Evolutionary conservation across 2,113 vertebrate species (phyloP).

Genomic region (Cyanocitta stelleri): DNA sequence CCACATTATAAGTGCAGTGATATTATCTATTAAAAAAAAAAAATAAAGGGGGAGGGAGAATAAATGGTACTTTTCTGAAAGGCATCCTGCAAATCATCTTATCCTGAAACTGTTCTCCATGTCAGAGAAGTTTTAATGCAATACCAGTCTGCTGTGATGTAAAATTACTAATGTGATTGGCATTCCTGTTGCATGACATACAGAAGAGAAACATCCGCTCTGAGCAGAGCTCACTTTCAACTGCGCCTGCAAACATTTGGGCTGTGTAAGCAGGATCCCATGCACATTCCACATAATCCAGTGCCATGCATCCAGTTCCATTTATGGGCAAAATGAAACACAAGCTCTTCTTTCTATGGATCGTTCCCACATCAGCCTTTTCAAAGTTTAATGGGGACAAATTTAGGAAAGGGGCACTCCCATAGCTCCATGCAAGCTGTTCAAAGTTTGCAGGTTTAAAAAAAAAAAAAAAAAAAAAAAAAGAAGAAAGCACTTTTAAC

Average conservation of each 20-base stretch:
- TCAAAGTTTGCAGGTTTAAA: neutral
- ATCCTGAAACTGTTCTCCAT: neutral
- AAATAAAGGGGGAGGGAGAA: neutral
- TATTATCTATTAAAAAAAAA: neutral
- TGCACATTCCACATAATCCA: conserved; percentile 49
- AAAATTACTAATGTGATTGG: conserved; percentile 39
- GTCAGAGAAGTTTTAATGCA: conserved; percentile 12
- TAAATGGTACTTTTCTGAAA: conserved; percentile 3
- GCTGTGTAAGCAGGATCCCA: conserved; percentile 31
- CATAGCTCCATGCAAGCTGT: neutral
- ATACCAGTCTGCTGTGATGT: conserved; percentile 5
- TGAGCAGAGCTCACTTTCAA: conserved; percentile 20
- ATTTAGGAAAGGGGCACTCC: neutral
- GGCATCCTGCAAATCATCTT: neutral
- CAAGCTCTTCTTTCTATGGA: conserved; percentile 29
- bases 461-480: neutral
- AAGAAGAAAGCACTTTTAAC: neutral
- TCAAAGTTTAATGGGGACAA: conserved; percentile 1
- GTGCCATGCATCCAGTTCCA: conserved; percentile 59
- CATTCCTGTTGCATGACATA: conserved; percentile 36
- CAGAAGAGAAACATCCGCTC: conserved; percentile 13
- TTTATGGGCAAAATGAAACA: conserved; percentile 73
- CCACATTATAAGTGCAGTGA: neutral
- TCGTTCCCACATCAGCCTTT: conserved; percentile 45
- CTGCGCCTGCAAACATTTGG: conserved; percentile 3